phyloP scores from a whole-genome alignment of 2,797 vertebrate genomes.

The Scomberomorus guttatus region DNA sequence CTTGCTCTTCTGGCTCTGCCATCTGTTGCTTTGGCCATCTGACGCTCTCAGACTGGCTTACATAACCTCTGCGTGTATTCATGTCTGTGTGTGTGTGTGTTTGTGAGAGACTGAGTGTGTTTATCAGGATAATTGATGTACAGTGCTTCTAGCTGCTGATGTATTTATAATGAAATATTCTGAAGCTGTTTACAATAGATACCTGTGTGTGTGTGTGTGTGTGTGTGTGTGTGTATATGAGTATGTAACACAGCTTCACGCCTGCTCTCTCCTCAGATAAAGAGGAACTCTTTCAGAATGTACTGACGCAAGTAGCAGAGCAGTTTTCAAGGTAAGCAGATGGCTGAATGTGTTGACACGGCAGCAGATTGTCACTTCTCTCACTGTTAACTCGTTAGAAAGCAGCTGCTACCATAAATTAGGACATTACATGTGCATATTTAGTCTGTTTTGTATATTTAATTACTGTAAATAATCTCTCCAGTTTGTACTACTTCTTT shows the following conservation, averaged over 20 bases:
- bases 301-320: constrained; percentile 91
- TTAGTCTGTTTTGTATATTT: neutral
- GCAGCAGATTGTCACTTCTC: neutral
- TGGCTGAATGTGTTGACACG: neutral
- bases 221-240: constrained; percentile 26
- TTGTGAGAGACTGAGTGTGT: constrained; percentile 1
- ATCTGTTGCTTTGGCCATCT: constrained; percentile 25
- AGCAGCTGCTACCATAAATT: neutral
- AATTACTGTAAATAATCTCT: neutral
- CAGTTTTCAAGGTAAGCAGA: constrained; percentile 92
- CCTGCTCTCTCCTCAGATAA: constrained; percentile 86
- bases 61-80: constrained; percentile 22
- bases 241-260: constrained; percentile 31
- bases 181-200: constrained; percentile 15
- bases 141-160: neutral
- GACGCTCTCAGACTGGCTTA: constrained; percentile 28
- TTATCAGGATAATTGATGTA: neutral
- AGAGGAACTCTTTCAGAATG: constrained; percentile 94
- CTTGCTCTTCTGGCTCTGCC: constrained; percentile 14
- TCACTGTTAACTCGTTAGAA: neutral
- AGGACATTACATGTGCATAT: neutral
- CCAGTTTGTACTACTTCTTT: no score
- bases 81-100: constrained; percentile 26
- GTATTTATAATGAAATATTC: constrained; percentile 18
- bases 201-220: constrained; percentile 13